Evolutionary conservation across 2,888 invertebrate species (phyloP), one percentile per base, ranked within the genome.

Genomic region (Volucella inanis): DNA sequence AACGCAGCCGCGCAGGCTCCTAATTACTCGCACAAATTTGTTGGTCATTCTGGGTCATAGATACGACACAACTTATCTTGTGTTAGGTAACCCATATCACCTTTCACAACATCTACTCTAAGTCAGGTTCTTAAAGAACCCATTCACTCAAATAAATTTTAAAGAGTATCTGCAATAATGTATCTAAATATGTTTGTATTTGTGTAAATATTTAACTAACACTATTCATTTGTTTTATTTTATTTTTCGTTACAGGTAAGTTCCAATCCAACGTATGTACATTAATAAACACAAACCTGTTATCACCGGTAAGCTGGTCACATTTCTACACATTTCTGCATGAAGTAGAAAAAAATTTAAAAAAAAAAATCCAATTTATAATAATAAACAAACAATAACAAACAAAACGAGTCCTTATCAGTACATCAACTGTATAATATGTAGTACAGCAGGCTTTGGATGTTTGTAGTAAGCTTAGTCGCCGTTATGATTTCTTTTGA

Each of bases 171-270:
- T 18, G 50, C 15, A 22, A 4, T 22, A 22, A 50, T 50, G 18
- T 8, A 50, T 50, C 11, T 50, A 18, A 9, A 9, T 50, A 0
- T 50, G 3, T 9, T 9, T 50, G 9, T 18, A 18, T 18, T 38
- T 39, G n/a, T 52, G 3, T 18, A 45, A 15, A 12, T 8, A 39
- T 61, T 52, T 43, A 41, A 41, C 57, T 38, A 57, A 57, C 49
- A 70, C 22, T 14, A 8, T 9, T 18, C 12, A 15, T 41, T 11
- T n/a, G 9, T 39, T 3, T 22, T 47, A 14, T 71, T 31, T 31
- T 49, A 57, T 8, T 43, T 71, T 43, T 72, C 45, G 38, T 72
- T 72, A 9, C 22, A 72, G 71, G 78, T 79, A 79, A 79, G 78
- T 79, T 43, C 52, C 43, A 43, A 22, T 18, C 14, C 45, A n/a